These are phyloP conservation scores for Drosophila triauraria DNA, from an alignment of 1,140 invertebrate species.

Conservation along the genomic window DNA sequence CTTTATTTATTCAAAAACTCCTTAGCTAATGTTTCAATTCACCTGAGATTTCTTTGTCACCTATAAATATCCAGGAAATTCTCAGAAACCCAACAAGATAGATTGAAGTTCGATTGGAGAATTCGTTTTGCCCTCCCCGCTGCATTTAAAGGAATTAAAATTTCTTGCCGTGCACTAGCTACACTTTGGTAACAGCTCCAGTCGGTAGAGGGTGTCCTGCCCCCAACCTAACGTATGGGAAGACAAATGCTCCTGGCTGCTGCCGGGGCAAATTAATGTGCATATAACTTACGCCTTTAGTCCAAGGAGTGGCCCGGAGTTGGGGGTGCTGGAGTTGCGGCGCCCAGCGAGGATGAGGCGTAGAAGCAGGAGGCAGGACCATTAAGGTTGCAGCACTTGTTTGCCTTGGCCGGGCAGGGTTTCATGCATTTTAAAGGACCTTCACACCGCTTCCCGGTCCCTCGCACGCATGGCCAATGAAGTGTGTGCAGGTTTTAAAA, in stretches of 20 bases:
- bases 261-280: constrained; percentile 76
- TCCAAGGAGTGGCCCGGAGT: constrained; percentile 18
- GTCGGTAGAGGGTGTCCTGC: constrained; percentile 11
- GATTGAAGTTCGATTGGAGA: background rate
- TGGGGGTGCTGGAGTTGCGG: background rate
- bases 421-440: constrained; percentile 78
- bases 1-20: background rate
- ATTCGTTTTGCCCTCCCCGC: background rate
- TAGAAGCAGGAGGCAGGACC: constrained; percentile 1
- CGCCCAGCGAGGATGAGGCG: background rate
- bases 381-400: constrained; percentile 75
- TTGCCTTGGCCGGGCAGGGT: constrained; percentile 37
- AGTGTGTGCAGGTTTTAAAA: constrained; percentile 75
- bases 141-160: background rate
- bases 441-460: background rate
- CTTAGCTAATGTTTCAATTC: too few relatives aligned
- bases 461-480: constrained; percentile 63
- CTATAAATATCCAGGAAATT: background rate
- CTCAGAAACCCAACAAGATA: too few relatives aligned
- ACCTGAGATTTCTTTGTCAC: background rate
- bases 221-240: constrained; percentile 54
- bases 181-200: constrained; percentile 31
- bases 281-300: constrained; percentile 80
- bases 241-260: constrained; percentile 76
- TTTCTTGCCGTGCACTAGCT: constrained; percentile 16